Evolutionary conservation across 2,113 vertebrate genomes (phyloP), one percentile per base, ranked within the genome.

Genomic region (Origma solitaria): DNA sequence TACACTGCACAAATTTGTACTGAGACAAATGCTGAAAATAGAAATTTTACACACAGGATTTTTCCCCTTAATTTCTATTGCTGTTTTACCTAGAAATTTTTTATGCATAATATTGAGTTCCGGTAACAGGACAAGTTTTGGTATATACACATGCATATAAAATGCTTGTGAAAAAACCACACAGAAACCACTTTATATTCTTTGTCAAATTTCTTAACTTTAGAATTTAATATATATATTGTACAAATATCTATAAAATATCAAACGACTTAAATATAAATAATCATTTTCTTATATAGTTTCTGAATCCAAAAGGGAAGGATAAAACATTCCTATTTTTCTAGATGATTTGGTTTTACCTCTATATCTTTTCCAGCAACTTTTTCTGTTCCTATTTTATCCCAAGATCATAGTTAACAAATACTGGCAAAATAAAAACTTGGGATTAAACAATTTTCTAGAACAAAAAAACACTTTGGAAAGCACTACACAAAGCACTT

Each of bases 111-210:
- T n/a, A 75, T 8, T 31, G 14, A 50, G 27, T 38, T 69, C 61
- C 77, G 6, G 10, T 57, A 73, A 31, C 19, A 53, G 5, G 23
- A 57, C 3, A 80, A 50, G 2, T 1, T 85, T 49, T 51, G 4
- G 0, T 51, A 38, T 68, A 64, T 35, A 27, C 31, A 42, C 1
- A 60, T 33, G 10, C 7, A 54, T 11, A 50, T 1, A 0, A 73
- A 91, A 70, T 42, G 11, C 3, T 42, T 87, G 11, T 2, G 27
- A 38, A 79, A 44, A 66, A 20, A 3, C 1, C 10, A 18, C 22
- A 50, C 10, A 44, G 1, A 73, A 28, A 64, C 0, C 1, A 44
- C 23, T 45, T 35, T n/a, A 42, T 37, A 66, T 12, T 53, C 3
- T 40, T n/a, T 35, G 11, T n/a, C 8, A 86, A 53, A 54, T 70